These are phyloP conservation scores for Chironomus tentans DNA, from an alignment of 2,888 invertebrate species.

Conservation along the genomic window DNA sequence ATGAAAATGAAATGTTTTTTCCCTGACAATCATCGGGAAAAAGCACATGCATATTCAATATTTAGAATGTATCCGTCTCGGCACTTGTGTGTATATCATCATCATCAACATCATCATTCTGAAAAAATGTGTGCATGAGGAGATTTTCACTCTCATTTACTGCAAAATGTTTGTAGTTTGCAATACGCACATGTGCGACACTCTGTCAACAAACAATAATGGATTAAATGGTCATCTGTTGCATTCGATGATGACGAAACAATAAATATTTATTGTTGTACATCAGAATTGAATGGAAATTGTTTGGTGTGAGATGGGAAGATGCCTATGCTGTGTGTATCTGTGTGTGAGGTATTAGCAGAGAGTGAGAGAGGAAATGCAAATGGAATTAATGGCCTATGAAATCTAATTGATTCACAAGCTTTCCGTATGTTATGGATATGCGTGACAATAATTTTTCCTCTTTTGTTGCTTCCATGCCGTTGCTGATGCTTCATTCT, in stretches of 20 bases:
- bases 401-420: background rate
- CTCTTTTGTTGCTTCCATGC: too few relatives aligned
- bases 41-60: background rate
- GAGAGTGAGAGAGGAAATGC: background rate
- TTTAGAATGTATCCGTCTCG: background rate
- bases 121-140: background rate
- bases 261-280: constrained; percentile 3
- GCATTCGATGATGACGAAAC: background rate
- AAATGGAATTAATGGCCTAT: background rate
- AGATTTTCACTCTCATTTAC: constrained; percentile 19
- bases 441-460: background rate
- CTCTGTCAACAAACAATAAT: constrained; percentile 10
- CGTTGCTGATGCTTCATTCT: too few relatives aligned
- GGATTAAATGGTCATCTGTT: constrained; percentile 22
- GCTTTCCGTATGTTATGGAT: too few relatives aligned
- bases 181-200: constrained; percentile 22
- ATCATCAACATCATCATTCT: background rate
- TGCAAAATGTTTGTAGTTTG: background rate
- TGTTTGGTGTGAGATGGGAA: too few relatives aligned
- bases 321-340: too few relatives aligned
- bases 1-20: background rate
- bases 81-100: background rate
- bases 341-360: background rate
- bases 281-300: background rate
- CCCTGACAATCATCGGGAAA: background rate